These are phyloP conservation scores for Phalacrocorax pelagicus DNA, from an alignment of 2,113 vertebrate genomes.

Conservation along the genomic window DNA sequence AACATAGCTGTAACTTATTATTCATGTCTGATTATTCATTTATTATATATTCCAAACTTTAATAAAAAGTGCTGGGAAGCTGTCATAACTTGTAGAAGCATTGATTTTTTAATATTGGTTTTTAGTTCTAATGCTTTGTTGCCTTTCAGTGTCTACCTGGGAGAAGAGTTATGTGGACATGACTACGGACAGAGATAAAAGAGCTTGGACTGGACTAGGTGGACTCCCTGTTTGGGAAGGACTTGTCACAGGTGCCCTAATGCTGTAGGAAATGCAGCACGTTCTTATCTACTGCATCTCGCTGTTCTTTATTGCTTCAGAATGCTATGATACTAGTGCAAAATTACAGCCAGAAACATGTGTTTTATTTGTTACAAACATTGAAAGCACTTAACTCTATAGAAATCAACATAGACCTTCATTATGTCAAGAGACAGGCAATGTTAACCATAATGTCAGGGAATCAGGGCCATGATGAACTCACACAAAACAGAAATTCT, in stretches of 20 bases:
- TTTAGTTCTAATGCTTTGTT: background rate
- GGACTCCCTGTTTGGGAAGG: background rate
- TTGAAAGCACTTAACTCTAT: background rate
- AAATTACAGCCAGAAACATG: background rate
- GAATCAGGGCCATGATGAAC: background rate
- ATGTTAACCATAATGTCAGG: background rate
- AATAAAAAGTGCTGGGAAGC: background rate
- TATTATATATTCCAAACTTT: background rate
- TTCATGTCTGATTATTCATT: background rate
- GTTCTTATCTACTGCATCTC: background rate
- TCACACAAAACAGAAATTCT: background rate
- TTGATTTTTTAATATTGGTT: background rate
- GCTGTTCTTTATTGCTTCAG: background rate
- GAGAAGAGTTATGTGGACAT: background rate
- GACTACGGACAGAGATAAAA: no score
- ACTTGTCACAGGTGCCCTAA: background rate
- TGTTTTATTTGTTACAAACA: background rate
- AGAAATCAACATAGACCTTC: background rate
- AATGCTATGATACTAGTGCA: background rate
- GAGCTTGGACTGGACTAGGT: background rate
- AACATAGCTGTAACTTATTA: background rate
- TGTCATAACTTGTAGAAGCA: background rate
- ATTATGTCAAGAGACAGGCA: background rate
- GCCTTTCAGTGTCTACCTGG: background rate
- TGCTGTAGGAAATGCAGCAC: background rate